Evolutionary conservation across 2,797 vertebrate genomes (phyloP).

Genomic region (Hoplostethus atlanticus): DNA sequence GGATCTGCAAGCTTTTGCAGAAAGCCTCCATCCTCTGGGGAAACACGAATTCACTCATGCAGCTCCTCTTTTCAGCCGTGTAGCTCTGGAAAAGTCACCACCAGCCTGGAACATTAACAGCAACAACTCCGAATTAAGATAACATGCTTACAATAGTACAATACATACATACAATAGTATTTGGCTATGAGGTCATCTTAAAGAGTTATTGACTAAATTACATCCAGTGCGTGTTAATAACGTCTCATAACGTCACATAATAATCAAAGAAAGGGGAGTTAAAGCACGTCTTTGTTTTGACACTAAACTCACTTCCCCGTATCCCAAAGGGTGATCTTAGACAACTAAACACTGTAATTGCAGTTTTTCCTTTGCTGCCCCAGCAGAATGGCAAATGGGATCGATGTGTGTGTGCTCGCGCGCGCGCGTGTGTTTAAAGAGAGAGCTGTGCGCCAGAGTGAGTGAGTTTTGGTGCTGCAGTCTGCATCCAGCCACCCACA

Average conservation of each 20-base stretch:
- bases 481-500: constrained; percentile 50
- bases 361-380: constrained; percentile 69
- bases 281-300: too few relatives aligned
- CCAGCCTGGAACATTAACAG: background rate
- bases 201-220: background rate
- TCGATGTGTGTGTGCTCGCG: constrained; percentile 54
- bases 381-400: constrained; percentile 65
- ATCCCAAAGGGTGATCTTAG: constrained; percentile 5
- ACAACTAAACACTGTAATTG: constrained; percentile 58
- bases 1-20: constrained; percentile 83
- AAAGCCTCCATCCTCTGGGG: constrained; percentile 71
- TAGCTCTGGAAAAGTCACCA: constrained; percentile 30
- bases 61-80: constrained; percentile 38
- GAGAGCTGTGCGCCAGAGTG: constrained; percentile 35
- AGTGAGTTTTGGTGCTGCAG: constrained; percentile 69
- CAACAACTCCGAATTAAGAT: background rate
- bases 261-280: background rate
- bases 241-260: background rate
- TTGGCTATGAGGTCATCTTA: background rate
- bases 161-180: background rate
- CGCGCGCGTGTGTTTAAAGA: too few relatives aligned
- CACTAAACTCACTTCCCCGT: background rate
- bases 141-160: background rate
- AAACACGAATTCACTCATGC: constrained; percentile 73
- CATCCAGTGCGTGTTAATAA: background rate